Evolutionary conservation across 2,888 invertebrate genomes (phyloP), one percentile per base, ranked within the genome.

Genomic region (Megaustenia siamemsis): DNA sequence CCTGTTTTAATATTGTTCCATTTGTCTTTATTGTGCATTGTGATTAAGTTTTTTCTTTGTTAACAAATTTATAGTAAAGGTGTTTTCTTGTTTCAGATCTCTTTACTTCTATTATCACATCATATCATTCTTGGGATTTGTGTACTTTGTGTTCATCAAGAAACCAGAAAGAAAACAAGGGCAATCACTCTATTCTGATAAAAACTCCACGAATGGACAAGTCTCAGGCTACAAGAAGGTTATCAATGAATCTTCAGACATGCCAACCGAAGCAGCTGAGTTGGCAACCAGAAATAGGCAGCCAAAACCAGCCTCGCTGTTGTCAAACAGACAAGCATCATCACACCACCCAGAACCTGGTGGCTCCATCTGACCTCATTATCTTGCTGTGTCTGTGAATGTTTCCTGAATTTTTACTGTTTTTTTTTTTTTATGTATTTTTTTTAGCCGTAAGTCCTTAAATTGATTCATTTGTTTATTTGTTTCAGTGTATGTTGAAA

Each of bases 31-130:
- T n/a, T n/a, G n/a, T n/a, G n/a, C n/a, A n/a, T n/a, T n/a, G n/a
- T n/a, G n/a, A n/a, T n/a, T n/a, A n/a, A n/a, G n/a, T n/a, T n/a
- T n/a, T n/a, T n/a, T n/a, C n/a, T n/a, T n/a, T n/a, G n/a, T n/a
- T n/a, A n/a, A n/a, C n/a, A n/a, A n/a, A n/a, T n/a, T n/a, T n/a
- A n/a, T n/a, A n/a, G n/a, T n/a, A n/a, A 28, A n/a, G 10, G 1
- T 45, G 43, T 21, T 53, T n/a, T 45, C 12, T 40, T 56, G 60
- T 40, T 66, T 63, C 85, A 85, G 85, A 76, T 85, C 81, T 21
- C 45, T 85, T 10, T 81, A 78, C 63, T 81, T 76, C 45, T 79
- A 81, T 49, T 73, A 28, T 53, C 81, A 81, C 43, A 76, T 80
- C 45, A 21, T 85, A 69, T n/a, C 76, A 2, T 3, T 76, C 12